These are phyloP conservation scores for Venturia canescens DNA, from an alignment of 1,140 invertebrate genomes.

Conservation along the genomic window DNA sequence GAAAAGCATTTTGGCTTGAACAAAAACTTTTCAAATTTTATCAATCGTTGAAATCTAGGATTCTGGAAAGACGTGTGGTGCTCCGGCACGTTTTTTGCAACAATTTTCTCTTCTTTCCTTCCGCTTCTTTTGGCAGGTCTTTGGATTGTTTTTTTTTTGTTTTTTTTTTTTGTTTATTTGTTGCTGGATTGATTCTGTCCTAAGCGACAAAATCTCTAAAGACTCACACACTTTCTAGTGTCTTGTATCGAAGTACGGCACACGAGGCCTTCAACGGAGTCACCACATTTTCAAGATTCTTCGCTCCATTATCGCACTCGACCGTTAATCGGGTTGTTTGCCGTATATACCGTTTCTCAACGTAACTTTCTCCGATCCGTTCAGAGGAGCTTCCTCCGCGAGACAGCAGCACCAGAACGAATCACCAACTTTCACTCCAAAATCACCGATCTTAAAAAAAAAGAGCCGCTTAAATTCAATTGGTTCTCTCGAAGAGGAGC, in stretches of 20 bases:
- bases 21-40: neutral
- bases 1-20: slow-evolving; percentile 72
- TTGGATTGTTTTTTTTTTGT: neutral
- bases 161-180: neutral
- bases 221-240: slow-evolving; percentile 73
- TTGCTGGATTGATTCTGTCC: neutral
- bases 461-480: neutral
- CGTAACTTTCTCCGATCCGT: no score
- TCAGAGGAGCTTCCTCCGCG: no score
- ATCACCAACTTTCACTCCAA: no score
- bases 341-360: no score
- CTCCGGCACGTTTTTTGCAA: neutral
- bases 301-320: slow-evolving; percentile 66
- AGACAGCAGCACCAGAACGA: no score
- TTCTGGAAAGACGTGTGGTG: no score
- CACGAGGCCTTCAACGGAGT: slow-evolving; percentile 64
- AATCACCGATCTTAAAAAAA: no score
- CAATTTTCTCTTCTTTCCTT: slow-evolving; percentile 23
- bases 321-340: neutral
- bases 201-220: slow-evolving; percentile 47
- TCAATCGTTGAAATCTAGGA: no score
- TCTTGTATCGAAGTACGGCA: slow-evolving; percentile 60
- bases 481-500: slow-evolving; percentile 66
- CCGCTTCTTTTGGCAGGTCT: neutral
- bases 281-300: slow-evolving; percentile 75